Evolutionary conservation across 2,797 vertebrate genomes (phyloP).

Genomic region (Petrocephalus sullivani): DNA sequence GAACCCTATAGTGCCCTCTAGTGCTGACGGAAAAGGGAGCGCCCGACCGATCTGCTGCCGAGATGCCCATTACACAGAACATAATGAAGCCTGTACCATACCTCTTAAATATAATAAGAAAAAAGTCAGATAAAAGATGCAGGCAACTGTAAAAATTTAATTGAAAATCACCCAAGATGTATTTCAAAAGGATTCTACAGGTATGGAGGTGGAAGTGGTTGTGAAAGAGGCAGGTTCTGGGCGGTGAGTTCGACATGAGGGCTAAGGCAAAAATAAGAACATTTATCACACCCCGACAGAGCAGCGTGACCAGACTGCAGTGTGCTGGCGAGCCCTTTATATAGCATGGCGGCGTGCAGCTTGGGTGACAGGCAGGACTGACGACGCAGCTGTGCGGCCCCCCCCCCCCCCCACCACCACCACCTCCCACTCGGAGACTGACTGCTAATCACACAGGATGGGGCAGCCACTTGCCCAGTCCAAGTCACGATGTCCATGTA

Average conservation of each 20-base stretch:
- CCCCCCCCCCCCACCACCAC: neutral
- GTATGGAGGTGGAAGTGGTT: neutral
- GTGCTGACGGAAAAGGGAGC: neutral
- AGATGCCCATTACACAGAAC: neutral
- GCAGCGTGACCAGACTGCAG: neutral
- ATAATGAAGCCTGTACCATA: neutral
- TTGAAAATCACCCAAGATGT: neutral
- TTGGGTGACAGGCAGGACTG: neutral
- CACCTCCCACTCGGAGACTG: neutral
- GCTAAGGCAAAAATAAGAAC: constrained; percentile 1
- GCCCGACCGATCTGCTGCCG: neutral
- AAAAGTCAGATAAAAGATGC: neutral
- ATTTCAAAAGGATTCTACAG: neutral
- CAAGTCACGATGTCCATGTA: neutral
- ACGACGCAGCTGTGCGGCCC: neutral
- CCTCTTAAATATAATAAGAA: neutral
- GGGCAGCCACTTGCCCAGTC: neutral
- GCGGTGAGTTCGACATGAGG: neutral
- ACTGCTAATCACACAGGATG: neutral
- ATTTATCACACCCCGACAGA: neutral
- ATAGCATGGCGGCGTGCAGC: neutral
- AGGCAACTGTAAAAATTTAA: neutral
- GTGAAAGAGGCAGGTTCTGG: neutral
- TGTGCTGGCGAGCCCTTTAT: neutral
- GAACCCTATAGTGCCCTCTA: neutral